These are phyloP conservation scores for Macaria liturata DNA, from an alignment of 2,888 invertebrate species.

Conservation along the genomic window DNA sequence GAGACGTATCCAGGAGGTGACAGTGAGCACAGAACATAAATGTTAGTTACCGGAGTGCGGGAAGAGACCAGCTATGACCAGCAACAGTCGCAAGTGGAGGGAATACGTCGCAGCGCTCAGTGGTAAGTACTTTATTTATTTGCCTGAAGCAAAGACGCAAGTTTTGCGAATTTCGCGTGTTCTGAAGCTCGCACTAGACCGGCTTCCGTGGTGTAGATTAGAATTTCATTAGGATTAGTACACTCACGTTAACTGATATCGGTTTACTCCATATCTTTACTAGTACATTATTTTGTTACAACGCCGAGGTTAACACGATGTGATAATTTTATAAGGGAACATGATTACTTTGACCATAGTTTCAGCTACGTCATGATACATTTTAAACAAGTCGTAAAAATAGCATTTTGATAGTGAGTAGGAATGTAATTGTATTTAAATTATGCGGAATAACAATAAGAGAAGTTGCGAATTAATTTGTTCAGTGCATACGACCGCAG, in stretches of 20 bases:
- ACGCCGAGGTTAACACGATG: slow-evolving; percentile 3
- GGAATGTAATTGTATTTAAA: too few species aligned
- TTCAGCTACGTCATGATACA: too few species aligned
- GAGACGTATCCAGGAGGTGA: slow-evolving; percentile 48
- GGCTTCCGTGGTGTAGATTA: slow-evolving; percentile 16
- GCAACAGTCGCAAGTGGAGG: slow-evolving; percentile 73
- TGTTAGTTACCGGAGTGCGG: slow-evolving; percentile 65
- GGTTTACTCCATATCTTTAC: too few species aligned
- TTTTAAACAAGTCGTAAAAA: too few species aligned
- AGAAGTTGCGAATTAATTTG: too few species aligned
- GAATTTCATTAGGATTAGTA: slow-evolving; percentile 4
- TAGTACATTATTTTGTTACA: slow-evolving; percentile 10
- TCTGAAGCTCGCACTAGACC: slow-evolving; percentile 6
- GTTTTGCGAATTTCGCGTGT: slow-evolving; percentile 4
- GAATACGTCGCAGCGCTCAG: slow-evolving; percentile 78
- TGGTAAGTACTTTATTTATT: slow-evolving; percentile 61
- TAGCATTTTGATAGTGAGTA: too few species aligned
- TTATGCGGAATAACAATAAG: too few species aligned
- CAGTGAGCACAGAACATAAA: slow-evolving; percentile 62
- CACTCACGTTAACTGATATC: background rate
- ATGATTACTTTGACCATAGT: too few species aligned
- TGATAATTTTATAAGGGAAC: too few species aligned
- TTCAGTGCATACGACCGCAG: background rate
- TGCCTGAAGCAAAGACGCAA: background rate
- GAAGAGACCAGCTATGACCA: slow-evolving; percentile 62